Base-by-base conservation (phyloP, 2,888 invertebrate species). In the Rhimphoctona megacephalus region DNA sequence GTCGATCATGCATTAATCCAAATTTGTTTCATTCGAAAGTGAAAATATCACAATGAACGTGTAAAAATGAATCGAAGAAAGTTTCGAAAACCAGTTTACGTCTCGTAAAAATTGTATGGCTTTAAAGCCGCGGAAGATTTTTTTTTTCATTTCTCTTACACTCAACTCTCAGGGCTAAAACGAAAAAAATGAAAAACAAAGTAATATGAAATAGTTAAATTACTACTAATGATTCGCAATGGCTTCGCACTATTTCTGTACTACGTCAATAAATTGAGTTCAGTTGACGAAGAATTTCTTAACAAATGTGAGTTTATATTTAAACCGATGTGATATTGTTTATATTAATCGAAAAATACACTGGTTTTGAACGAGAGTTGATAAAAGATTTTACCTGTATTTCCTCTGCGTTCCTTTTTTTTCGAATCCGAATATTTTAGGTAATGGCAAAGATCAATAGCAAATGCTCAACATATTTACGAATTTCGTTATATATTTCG, bases 301-400 rank as follows among this genome's bases (percentile, higher is more conserved):
- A 69, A 81, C 70, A 30, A 64, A 67, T 81, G 64, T 72, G 36
- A 33, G 64, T 81, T 64, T 76, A 76, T 81, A 70, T 77, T 81
- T 70, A 46, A 46, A 69, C 76, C 39, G 36, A 64, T 85, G 84
- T 85, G 69, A 81, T 85, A 81, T 81, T 46, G 61, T 85, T 81
- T 74, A 64, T 74, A 72, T 61, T 36, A n/a, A 74, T 70, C 11
- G 19, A 66, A 73, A 85, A 69, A 85, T 83, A 83, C 54, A 83
- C 66, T 67, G 73, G 25, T 83, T 52, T 57, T n/a, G 66, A 25
- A 64, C 5, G 61, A 66, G 72, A 76, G 22, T 36, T 2, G 43
- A n/a, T 43, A n/a, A 22, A 66, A 30, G 43, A 54, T 54, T 39
- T 30, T 36, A 17, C 11, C 33, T 46, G 46, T n/a, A 61, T 83